phyloP scores from a whole-genome alignment of 2,888 invertebrate species.

The Zhuqinia jingwanae region DNA sequence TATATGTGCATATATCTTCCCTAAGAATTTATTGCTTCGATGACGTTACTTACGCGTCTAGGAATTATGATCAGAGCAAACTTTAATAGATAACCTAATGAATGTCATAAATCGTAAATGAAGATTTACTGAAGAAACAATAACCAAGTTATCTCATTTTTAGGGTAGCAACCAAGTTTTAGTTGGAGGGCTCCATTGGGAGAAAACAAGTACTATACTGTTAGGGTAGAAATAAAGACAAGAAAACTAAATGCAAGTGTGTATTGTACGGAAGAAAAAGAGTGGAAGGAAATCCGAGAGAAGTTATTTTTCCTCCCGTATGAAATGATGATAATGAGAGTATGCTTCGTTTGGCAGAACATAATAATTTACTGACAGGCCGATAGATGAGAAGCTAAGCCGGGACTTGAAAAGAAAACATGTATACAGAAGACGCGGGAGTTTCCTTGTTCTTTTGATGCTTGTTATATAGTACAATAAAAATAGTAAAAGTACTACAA shows the following conservation, averaged over 20 bases:
- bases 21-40: too few species aligned
- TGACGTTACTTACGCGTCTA: not conserved
- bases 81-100: constrained; percentile 47
- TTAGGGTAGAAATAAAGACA: not conserved
- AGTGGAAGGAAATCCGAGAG: constrained; percentile 31
- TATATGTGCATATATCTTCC: not conserved
- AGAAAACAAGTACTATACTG: too few species aligned
- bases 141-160: constrained; percentile 24
- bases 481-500: constrained; percentile 10
- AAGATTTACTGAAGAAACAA: constrained; percentile 29
- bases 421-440: too few species aligned
- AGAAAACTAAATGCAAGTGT: not conserved
- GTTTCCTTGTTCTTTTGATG: not conserved
- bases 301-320: constrained; percentile 37
- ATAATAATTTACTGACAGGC: constrained; percentile 53
- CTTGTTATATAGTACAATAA: constrained; percentile 5
- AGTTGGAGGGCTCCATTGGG: not conserved
- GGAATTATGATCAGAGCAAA: constrained; percentile 22
- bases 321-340: constrained; percentile 52
- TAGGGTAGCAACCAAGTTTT: not conserved
- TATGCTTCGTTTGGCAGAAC: constrained; percentile 46
- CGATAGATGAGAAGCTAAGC: not conserved
- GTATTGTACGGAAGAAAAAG: not conserved
- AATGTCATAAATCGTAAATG: constrained; percentile 25
- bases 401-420: not conserved